Evolutionary conservation across 2,113 vertebrate species (phyloP).

Genomic region (Calypte anna): DNA sequence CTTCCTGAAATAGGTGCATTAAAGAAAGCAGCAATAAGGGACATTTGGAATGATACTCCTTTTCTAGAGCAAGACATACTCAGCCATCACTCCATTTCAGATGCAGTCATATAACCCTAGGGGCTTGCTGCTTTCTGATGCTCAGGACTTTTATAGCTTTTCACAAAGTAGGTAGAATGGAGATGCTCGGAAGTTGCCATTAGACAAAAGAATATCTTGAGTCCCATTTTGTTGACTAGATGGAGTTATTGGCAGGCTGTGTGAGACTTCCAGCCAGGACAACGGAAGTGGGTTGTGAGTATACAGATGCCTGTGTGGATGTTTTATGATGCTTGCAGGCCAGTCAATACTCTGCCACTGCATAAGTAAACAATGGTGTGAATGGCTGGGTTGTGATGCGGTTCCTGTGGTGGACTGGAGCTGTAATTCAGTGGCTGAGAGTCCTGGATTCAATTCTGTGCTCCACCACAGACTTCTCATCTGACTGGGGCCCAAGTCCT

Average conservation of each 20-base stretch:
- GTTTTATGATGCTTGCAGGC: not conserved
- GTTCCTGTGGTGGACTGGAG: not conserved
- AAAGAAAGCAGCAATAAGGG: not conserved
- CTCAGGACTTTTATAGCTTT: not conserved
- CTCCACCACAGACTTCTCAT: not conserved
- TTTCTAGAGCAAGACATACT: not conserved
- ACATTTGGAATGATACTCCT: not conserved
- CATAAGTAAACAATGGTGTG: not conserved
- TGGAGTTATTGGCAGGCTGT: not conserved
- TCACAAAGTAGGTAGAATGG: not conserved
- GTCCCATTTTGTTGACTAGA: not conserved
- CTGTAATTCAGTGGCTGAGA: not conserved
- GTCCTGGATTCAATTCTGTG: not conserved
- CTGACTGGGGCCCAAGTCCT: not conserved
- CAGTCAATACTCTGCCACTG: not conserved
- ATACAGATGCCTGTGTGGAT: not conserved
- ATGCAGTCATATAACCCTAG: not conserved
- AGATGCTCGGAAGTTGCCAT: not conserved
- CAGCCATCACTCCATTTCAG: not conserved
- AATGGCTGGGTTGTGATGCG: not conserved
- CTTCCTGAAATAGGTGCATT: not conserved
- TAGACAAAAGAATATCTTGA: not conserved
- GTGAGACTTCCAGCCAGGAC: not conserved
- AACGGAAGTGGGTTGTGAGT: not conserved
- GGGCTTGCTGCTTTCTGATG: rapidly evolving